Evolutionary conservation across 2,888 invertebrate species (phyloP).

Genomic region (Nomada lathburiana): DNA sequence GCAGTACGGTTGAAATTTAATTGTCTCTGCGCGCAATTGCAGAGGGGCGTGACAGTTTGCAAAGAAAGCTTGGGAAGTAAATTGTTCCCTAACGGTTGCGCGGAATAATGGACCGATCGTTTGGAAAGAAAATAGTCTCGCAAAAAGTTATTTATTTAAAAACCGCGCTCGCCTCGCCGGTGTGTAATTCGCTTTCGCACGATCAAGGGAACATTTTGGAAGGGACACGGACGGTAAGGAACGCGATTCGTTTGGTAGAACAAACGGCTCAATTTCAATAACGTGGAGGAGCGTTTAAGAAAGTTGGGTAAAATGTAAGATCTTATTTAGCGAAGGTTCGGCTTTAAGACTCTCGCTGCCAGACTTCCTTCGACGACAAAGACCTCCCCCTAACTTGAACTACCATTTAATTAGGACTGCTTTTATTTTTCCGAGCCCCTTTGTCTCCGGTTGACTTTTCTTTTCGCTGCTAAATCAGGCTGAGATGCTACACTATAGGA

Average conservation of each 20-base stretch:
- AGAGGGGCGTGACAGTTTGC: too few relatives aligned
- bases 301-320: constrained; percentile 50
- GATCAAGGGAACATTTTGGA: not conserved
- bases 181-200: too few relatives aligned
- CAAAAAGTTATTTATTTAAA: too few relatives aligned
- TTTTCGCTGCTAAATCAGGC: constrained; percentile 61
- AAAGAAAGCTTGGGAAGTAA: too few relatives aligned
- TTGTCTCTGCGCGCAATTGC: too few relatives aligned
- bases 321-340: constrained; percentile 63
- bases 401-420: constrained; percentile 80
- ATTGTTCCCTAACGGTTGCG: too few relatives aligned
- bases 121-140: too few relatives aligned
- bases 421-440: constrained; percentile 74
- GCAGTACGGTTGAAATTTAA: too few relatives aligned
- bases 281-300: constrained; percentile 28
- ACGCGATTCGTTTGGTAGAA: constrained; percentile 9
- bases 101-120: too few relatives aligned
- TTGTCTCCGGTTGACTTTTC: constrained; percentile 74
- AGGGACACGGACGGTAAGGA: constrained; percentile 9
- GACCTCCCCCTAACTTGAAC: constrained; percentile 67
- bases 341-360: constrained; percentile 69
- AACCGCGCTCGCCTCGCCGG: too few relatives aligned
- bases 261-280: constrained; percentile 17
- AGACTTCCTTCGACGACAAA: constrained; percentile 66
- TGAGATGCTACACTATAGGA: constrained; percentile 64